Evolutionary conservation across 1,140 invertebrate genomes (phyloP).

Genomic region (Panagrolaimus sp.): DNA sequence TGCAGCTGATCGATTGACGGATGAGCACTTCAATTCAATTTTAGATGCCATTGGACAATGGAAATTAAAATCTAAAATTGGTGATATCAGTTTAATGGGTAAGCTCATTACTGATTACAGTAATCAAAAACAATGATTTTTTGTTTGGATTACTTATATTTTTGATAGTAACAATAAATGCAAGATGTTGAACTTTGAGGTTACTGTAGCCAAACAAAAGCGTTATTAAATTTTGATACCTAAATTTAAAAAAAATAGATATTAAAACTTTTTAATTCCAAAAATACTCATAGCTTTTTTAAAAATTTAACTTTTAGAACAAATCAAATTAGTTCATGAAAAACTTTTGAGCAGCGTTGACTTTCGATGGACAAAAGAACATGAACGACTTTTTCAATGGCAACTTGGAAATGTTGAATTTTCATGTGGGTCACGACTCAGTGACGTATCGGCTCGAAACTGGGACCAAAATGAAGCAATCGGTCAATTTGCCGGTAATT

Average conservation of each 20-base stretch:
- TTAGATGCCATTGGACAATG: conserved; percentile 61
- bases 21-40: conserved; percentile 63
- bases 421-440: conserved; percentile 60
- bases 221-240: background rate
- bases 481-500: conserved; percentile 58
- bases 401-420: conserved; percentile 62
- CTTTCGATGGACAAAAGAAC: conserved; percentile 46
- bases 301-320: background rate
- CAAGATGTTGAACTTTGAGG: too few species aligned
- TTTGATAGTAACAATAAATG: too few species aligned
- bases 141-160: too few species aligned
- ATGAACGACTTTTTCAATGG: conserved; percentile 60
- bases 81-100: conserved; percentile 59
- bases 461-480: conserved; percentile 63
- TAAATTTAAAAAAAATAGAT: background rate
- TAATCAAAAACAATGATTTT: background rate
- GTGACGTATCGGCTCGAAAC: conserved; percentile 59
- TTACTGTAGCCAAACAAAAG: too few species aligned
- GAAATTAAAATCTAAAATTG: conserved; percentile 46
- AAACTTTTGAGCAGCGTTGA: background rate
- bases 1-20: conserved; percentile 58
- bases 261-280: too few species aligned
- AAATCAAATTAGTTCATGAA: conserved; percentile 11
- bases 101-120: background rate
- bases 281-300: too few species aligned